phyloP scores from a whole-genome alignment of 2,113 vertebrate genomes.

The Carassius auratus region DNA sequence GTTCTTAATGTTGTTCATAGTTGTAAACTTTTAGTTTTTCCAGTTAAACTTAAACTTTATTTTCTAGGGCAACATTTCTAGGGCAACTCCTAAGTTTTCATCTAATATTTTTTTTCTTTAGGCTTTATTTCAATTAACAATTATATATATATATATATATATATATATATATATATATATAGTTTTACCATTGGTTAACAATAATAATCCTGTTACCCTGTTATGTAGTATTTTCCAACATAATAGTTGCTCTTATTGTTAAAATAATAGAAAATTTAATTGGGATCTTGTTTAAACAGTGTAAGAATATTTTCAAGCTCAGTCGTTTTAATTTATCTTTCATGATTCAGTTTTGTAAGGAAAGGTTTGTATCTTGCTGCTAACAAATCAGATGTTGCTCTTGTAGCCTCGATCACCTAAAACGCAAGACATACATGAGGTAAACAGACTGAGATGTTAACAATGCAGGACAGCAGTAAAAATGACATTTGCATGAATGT shows the following conservation, averaged over 20 bases:
- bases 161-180: too few relatives aligned
- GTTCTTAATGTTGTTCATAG: too few relatives aligned
- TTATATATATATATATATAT: too few relatives aligned
- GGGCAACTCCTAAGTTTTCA: too few relatives aligned
- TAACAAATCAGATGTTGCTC: background rate
- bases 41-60: too few relatives aligned
- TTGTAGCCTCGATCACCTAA: background rate
- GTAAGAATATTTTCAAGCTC: background rate
- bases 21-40: too few relatives aligned
- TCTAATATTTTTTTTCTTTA: too few relatives aligned
- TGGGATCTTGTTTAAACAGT: background rate
- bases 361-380: background rate
- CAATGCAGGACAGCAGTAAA: background rate
- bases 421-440: background rate
- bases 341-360: background rate
- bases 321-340: background rate
- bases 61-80: too few relatives aligned
- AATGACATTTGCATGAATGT: slow-evolving; percentile 16
- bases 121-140: too few relatives aligned
- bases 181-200: background rate
- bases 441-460: background rate
- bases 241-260: background rate
- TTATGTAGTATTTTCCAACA: background rate
- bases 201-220: background rate
- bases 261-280: background rate